These are phyloP conservation scores for Myripristis murdjan DNA, from an alignment of 2,797 vertebrate species.

Conservation along the genomic window DNA sequence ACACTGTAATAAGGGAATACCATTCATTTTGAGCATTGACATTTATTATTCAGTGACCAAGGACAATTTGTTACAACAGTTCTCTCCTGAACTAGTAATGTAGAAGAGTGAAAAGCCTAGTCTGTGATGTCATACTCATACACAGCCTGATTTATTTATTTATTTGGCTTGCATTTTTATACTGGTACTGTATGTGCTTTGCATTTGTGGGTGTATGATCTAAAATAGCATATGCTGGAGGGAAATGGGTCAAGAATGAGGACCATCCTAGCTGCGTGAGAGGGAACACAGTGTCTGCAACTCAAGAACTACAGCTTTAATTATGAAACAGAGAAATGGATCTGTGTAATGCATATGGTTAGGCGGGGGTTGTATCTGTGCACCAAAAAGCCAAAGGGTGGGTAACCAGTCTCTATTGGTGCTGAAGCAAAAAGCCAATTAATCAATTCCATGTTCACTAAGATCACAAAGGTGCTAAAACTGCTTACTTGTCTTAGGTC, in stretches of 20 bases:
- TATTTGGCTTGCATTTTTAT: background rate
- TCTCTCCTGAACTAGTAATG: no score
- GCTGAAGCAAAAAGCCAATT: no score
- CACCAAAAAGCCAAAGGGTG: slow-evolving; percentile 14
- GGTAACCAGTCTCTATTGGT: slow-evolving; percentile 2
- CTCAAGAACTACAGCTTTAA: slow-evolving; percentile 64
- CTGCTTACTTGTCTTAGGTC: no score
- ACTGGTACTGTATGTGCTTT: background rate
- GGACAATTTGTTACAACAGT: no score
- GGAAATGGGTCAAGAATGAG: slow-evolving; percentile 63
- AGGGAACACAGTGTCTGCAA: slow-evolving; percentile 62
- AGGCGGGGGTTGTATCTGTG: slow-evolving; percentile 15
- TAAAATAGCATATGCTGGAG: slow-evolving; percentile 35
- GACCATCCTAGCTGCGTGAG: slow-evolving; percentile 26
- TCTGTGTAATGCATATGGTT: slow-evolving; percentile 41
- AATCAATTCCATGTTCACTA: no score
- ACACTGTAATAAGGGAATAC: no score
- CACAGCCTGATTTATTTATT: background rate
- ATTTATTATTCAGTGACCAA: no score
- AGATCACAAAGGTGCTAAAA: no score
- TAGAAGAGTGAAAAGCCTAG: no score
- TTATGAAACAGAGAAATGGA: slow-evolving; percentile 76
- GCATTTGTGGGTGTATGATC: slow-evolving; percentile 30
- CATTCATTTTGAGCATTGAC: no score
- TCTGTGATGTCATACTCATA: background rate